Conservation (phyloP, 1,140 invertebrate genomes). For the Drosophila ficusphila region DNA sequence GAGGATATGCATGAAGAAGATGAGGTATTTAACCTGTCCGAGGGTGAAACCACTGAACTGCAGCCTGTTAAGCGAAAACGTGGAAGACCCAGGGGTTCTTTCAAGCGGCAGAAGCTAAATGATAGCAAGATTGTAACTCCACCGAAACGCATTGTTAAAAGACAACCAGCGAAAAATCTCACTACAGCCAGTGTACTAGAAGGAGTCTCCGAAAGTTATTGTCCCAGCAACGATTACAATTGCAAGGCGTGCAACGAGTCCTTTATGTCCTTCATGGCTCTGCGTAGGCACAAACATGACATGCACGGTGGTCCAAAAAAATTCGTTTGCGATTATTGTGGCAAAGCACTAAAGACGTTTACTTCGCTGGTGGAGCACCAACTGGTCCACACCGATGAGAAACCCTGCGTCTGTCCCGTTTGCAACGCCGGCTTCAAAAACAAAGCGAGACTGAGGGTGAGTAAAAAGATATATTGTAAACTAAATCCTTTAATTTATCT, state of each 20-base stretch:
- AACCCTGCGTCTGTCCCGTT: constrained; percentile 44
- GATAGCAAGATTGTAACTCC: neutral
- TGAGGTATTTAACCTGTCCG: neutral
- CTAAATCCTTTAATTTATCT: neutral
- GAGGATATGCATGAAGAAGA: neutral
- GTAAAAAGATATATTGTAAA: neutral
- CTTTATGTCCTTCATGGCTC: constrained; percentile 54
- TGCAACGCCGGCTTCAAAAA: constrained; percentile 59
- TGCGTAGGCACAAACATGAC: constrained; percentile 78
- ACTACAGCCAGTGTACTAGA: too few relatives aligned
- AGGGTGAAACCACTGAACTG: neutral
- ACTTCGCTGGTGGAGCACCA: constrained; percentile 84
- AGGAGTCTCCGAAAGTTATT: neutral
- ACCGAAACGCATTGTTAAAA: neutral
- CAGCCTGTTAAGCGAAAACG: constrained; percentile 21
- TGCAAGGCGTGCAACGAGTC: constrained; percentile 79
- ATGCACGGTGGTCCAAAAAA: constrained; percentile 83
- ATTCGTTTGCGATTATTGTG: constrained; percentile 85
- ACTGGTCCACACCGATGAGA: constrained; percentile 83
- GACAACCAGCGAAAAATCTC: too few relatives aligned
- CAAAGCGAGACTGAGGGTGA: constrained; percentile 46
- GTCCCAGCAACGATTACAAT: neutral
- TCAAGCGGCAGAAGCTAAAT: neutral
- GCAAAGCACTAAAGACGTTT: constrained; percentile 83
- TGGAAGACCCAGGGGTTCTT: constrained; percentile 35